phyloP scores from a whole-genome alignment of 2,888 invertebrate species.

The Alloplasta piceator region DNA sequence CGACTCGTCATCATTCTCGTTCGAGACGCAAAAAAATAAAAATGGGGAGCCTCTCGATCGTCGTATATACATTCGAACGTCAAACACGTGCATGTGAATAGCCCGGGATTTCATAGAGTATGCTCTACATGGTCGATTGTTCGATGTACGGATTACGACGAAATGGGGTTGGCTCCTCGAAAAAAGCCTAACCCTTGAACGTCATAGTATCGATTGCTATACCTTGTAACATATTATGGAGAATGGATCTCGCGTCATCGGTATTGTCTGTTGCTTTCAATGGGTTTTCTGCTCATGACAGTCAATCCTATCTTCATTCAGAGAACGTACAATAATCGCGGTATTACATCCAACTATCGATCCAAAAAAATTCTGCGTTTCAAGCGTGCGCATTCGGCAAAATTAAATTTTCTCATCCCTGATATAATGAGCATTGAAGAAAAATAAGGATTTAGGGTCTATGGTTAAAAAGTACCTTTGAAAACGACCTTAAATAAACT shows the following conservation, averaged over 20 bases:
- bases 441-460: too few species aligned
- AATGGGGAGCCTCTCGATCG: too few species aligned
- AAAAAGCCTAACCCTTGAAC: constrained; percentile 23
- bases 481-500: too few species aligned
- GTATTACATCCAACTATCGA: constrained; percentile 37
- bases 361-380: constrained; percentile 58
- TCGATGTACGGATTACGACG: background rate
- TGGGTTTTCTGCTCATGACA: constrained; percentile 78
- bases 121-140: background rate
- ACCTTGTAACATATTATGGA: too few species aligned
- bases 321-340: constrained; percentile 21
- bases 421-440: too few species aligned
- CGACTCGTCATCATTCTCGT: too few species aligned
- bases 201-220: constrained; percentile 25
- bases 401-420: constrained; percentile 76
- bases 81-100: too few species aligned
- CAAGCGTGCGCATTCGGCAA: constrained; percentile 70
- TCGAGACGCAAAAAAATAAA: too few species aligned
- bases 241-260: constrained; percentile 3
- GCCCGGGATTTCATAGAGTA: background rate
- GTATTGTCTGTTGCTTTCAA: constrained; percentile 71
- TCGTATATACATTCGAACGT: too few species aligned
- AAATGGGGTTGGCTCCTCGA: background rate
- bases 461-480: too few species aligned
- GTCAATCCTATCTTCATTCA: constrained; percentile 55